A percentile compares a stretch with the other conserved stretches of the same genome.
Conservation (phyloP, 2,113 vertebrate genomes). For the Uria aalge region DNA sequence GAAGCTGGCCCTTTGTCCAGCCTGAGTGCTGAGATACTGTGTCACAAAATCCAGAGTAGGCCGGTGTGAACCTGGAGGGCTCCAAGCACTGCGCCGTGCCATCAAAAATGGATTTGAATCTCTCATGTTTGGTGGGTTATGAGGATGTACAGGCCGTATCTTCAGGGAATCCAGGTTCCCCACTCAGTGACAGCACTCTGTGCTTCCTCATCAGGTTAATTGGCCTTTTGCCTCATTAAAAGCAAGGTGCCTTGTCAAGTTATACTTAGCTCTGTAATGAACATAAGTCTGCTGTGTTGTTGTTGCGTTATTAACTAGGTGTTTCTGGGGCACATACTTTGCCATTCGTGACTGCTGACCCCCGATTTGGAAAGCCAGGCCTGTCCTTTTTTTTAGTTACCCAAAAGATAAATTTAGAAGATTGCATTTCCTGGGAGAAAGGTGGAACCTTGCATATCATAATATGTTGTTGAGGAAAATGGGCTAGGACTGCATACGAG, state of each 20-base stretch:
- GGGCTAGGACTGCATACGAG: neutral
- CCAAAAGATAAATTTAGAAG: constrained; percentile 51
- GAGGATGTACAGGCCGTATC: neutral
- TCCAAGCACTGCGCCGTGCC: neutral
- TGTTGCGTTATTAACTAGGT: neutral
- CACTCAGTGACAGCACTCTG: neutral
- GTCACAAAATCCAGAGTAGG: constrained; percentile 11
- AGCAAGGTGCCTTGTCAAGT: neutral
- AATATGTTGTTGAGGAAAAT: constrained; percentile 55
- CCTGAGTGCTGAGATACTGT: constrained; percentile 27
- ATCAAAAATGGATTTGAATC: neutral
- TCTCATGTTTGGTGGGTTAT: neutral
- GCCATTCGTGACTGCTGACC: neutral
- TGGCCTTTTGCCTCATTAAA: constrained; percentile 18
- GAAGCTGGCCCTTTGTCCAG: neutral
- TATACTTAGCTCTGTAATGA: neutral
- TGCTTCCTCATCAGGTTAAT: neutral
- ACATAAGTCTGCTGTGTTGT: neutral
- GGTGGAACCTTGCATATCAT: neutral
- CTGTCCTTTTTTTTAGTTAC: neutral
- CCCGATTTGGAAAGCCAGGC: constrained; percentile 5
- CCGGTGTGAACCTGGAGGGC: neutral
- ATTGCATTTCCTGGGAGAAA: constrained; percentile 14
- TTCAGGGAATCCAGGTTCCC: neutral
- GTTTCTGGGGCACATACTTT: constrained; percentile 3